A percentile compares a stretch with the other conserved stretches of the same genome.
Conservation (phyloP, 2,888 invertebrate genomes). For the Cataglyphis rosenhaueri region DNA sequence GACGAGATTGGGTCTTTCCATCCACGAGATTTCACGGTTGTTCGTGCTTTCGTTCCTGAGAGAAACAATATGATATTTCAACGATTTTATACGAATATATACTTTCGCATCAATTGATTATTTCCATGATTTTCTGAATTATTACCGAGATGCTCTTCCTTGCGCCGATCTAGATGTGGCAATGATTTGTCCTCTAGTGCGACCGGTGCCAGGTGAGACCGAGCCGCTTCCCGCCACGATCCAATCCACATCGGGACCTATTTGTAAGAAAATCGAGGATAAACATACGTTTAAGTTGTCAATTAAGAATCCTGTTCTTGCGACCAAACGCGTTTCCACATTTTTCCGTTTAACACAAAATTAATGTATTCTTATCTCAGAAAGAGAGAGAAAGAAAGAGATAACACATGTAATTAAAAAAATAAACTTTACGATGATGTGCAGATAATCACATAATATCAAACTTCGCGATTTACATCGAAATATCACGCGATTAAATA, state of each 20-base stretch:
- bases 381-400: neutral
- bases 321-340: neutral
- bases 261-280: neutral
- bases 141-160: conserved; percentile 75
- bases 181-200: conserved; percentile 80
- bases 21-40: conserved; percentile 67
- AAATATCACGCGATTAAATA: conserved; percentile 28
- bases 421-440: conserved; percentile 12
- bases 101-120: neutral
- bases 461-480: conserved; percentile 13
- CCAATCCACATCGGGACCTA: conserved; percentile 92
- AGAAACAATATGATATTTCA: neutral
- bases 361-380: neutral
- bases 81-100: neutral
- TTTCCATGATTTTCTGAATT: neutral
- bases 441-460: conserved; percentile 29
- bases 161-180: conserved; percentile 74
- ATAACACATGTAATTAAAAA: neutral
- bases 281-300: neutral
- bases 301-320: neutral
- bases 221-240: conserved; percentile 89
- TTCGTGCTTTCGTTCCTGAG: conserved; percentile 68
- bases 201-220: conserved; percentile 87
- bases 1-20: conserved; percentile 72
- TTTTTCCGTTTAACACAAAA: neutral